phyloP scores from a whole-genome alignment of 64 coral and sea anemone genomes.

The Astreopora myriophthalma region DNA sequence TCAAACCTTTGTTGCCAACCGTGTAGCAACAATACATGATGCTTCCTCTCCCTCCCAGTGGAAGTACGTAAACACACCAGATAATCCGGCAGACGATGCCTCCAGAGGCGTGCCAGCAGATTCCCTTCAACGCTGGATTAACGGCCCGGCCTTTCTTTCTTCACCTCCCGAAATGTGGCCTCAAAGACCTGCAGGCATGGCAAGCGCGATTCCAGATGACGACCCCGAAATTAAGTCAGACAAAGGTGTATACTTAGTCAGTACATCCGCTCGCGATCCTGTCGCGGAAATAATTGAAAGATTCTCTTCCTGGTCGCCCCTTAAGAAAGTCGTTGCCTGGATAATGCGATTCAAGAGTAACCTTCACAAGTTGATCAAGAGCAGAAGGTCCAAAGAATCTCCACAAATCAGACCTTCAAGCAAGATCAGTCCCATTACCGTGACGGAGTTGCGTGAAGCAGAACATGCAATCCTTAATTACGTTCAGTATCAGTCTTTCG shows the following conservation, averaged over 20 bases:
- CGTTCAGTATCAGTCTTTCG: background rate
- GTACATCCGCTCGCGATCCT: background rate
- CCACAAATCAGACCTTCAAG: background rate
- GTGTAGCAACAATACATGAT: background rate
- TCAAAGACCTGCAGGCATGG: slow-evolving; percentile 1
- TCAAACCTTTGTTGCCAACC: slow-evolving; percentile 22
- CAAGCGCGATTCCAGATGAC: background rate
- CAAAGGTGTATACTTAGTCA: background rate
- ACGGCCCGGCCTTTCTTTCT: slow-evolving; percentile 52
- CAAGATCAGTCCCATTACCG: background rate
- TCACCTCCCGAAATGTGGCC: slow-evolving; percentile 15
- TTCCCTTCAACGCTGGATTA: slow-evolving; percentile 50
- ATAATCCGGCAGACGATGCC: slow-evolving; percentile 43
- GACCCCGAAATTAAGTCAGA: slow-evolving; percentile 16
- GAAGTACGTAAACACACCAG: background rate
- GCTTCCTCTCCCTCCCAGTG: background rate
- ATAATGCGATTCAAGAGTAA: background rate
- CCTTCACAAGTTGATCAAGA: background rate
- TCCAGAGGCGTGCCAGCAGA: slow-evolving; percentile 46
- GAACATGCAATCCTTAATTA: slow-evolving; percentile 10
- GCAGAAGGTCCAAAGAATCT: background rate
- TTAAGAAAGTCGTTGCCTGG: slow-evolving; percentile 4
- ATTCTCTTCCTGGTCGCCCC: background rate
- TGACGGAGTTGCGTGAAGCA: background rate
- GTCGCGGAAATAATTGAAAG: background rate